These are phyloP conservation scores for Drosophila guanche DNA, from an alignment of 1,140 invertebrate species.

Conservation along the genomic window DNA sequence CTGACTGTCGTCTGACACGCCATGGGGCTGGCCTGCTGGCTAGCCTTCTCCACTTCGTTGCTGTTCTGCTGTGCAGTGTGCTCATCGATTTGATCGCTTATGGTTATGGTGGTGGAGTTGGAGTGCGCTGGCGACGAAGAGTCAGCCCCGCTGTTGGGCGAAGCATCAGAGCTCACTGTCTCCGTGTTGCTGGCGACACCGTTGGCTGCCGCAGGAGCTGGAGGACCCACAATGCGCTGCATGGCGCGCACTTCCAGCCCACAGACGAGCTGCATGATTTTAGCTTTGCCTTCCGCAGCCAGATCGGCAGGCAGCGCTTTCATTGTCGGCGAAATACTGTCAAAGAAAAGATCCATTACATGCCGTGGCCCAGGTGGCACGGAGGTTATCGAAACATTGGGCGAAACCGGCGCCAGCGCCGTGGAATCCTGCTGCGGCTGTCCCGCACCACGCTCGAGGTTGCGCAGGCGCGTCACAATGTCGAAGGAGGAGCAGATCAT, in stretches of 20 bases:
- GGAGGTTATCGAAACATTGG: too few relatives aligned
- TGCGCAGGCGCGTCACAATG: constrained; percentile 58
- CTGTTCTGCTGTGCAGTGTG: neutral
- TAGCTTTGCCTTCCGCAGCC: constrained; percentile 70
- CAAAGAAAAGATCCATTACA: constrained; percentile 72
- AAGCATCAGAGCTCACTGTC: neutral
- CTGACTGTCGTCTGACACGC: neutral
- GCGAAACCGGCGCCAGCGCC: neutral
- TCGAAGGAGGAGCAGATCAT: constrained; percentile 72
- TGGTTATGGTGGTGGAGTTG: constrained; percentile 22
- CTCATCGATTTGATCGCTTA: constrained; percentile 6
- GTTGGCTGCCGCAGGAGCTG: neutral
- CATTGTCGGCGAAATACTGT: constrained; percentile 72
- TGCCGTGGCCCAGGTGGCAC: constrained; percentile 17
- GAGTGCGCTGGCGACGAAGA: constrained; percentile 8
- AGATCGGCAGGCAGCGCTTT: constrained; percentile 66
- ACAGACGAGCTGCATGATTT: constrained; percentile 75
- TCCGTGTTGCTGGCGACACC: too few relatives aligned
- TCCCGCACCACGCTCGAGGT: constrained; percentile 33
- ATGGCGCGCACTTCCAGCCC: constrained; percentile 64
- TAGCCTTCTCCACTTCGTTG: constrained; percentile 1
- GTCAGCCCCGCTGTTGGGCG: too few relatives aligned
- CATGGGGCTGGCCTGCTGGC: neutral
- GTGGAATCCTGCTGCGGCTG: neutral
- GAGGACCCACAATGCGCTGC: constrained; percentile 20